A percentile compares a stretch with the other conserved stretches of the same genome.
Conservation (phyloP, 2,797 vertebrate genomes). For the Pristis pectinata region DNA sequence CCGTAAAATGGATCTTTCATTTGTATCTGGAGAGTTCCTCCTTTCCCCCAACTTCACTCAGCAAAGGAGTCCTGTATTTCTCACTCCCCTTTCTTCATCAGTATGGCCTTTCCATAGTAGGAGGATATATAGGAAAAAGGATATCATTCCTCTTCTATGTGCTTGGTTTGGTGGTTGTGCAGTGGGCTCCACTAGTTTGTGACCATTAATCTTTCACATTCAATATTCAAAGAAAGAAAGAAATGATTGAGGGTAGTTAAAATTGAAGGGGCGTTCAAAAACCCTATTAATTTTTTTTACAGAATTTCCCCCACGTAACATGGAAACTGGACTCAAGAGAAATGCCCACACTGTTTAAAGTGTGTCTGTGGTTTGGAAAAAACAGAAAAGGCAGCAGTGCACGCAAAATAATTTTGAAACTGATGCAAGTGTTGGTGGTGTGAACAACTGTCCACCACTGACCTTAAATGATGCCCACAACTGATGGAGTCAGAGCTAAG, state of each 20-base stretch:
- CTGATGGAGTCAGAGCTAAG: neutral
- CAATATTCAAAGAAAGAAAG: neutral
- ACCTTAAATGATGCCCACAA: neutral
- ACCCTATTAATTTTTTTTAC: neutral
- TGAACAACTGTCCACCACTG: neutral
- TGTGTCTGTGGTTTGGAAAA: neutral
- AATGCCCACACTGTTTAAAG: neutral
- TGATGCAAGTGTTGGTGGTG: neutral
- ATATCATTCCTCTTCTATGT: neutral
- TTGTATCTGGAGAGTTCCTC: neutral
- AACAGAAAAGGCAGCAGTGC: neutral
- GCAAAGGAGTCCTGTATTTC: neutral
- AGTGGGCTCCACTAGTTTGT: neutral
- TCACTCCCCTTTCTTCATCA: no score
- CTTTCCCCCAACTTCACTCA: neutral
- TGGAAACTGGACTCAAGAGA: neutral
- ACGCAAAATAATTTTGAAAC: constrained; percentile 27
- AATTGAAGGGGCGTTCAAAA: neutral
- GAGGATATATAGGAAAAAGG: neutral
- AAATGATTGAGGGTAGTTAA: neutral
- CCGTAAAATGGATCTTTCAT: neutral
- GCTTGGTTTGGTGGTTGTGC: neutral
- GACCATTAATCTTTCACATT: neutral
- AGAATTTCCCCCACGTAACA: neutral
- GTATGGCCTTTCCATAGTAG: neutral